These are phyloP conservation scores for Gambelia wislizenii DNA, from an alignment of 2,797 vertebrate genomes.

Conservation along the genomic window DNA sequence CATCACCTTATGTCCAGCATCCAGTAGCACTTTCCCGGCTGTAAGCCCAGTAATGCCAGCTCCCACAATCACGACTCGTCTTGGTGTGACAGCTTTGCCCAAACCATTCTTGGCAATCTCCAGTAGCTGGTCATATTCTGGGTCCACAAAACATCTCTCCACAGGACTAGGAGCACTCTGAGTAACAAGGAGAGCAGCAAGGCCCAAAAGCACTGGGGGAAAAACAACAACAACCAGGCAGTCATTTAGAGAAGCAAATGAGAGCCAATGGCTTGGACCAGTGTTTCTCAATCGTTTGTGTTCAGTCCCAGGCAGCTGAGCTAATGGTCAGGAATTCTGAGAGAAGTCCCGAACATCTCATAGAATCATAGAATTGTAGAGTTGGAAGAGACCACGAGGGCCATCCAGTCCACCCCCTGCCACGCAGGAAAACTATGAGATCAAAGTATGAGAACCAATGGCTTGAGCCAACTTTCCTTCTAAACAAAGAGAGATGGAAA, in stretches of 20 bases:
- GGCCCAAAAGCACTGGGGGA: background rate
- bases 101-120: slow-evolving; percentile 76
- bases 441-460: background rate
- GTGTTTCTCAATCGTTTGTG: too few relatives aligned
- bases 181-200: background rate
- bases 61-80: slow-evolving; percentile 38
- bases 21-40: slow-evolving; percentile 38
- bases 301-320: too few relatives aligned
- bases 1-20: slow-evolving; percentile 50
- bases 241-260: background rate
- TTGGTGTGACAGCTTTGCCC: slow-evolving; percentile 60
- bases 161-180: background rate
- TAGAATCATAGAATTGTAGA: too few relatives aligned
- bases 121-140: slow-evolving; percentile 81
- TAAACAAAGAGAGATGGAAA: background rate
- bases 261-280: background rate
- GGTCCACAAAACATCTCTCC: slow-evolving; percentile 80
- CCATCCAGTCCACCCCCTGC: too few relatives aligned
- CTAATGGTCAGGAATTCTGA: too few relatives aligned
- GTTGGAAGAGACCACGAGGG: too few relatives aligned
- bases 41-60: slow-evolving; percentile 55
- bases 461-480: background rate
- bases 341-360: too few relatives aligned
- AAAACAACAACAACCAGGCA: background rate
- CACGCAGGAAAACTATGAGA: too few relatives aligned